Base-by-base conservation (phyloP, 2,113 vertebrate genomes). In the Peromyscus polionotus region DNA sequence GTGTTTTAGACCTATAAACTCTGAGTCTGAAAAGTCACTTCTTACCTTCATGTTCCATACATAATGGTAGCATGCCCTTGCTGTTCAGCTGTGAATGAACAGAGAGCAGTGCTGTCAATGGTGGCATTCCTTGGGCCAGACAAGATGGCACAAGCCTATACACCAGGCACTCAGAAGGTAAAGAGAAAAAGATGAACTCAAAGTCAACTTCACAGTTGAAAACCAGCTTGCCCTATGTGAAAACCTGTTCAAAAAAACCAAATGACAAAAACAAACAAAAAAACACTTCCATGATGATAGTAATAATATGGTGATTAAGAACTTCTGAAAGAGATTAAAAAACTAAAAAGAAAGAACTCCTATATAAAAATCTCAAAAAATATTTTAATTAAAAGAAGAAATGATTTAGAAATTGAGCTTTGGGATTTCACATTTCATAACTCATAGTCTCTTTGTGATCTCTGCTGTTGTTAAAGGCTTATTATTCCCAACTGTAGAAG, bases 11-110 rank as follows among this genome's bases (percentile, higher is more conserved):
- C 81, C 31, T 89, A 57, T 73, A 89, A 96, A 96, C 84, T 42
- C 73, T 95, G 91, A 87, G 65, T 95, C 31, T 77, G 63, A 59
- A 92, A 93, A 84, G 48, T 85, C 19, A 68, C 7, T 81, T 96
- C 93, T 54, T 39, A n/a, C 83, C 42, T 94, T 97, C 67, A 91
- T 91, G 88, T 86, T 86, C 20, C 36, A 59, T 72, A 76, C 51
- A 88, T 89, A 95, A 39, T 87, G 9, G 36, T 59, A 75, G 51
- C 48, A 92, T 87, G 68, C 19, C 75, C n/a, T 97, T 59, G 33
- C 80, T 89, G 67, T 91, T 95, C 57, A 77, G 39, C 26, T 88
- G 59, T 59, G 65, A 76, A n/a, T 80, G 26, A 72, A 68, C 45
- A 65, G 86, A 70, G 31, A 81, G 24, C 88, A 22, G 12, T 59